These are phyloP conservation scores for Romanogobio albipinnatus DNA, from an alignment of 2,113 vertebrate species.

Conservation along the genomic window DNA sequence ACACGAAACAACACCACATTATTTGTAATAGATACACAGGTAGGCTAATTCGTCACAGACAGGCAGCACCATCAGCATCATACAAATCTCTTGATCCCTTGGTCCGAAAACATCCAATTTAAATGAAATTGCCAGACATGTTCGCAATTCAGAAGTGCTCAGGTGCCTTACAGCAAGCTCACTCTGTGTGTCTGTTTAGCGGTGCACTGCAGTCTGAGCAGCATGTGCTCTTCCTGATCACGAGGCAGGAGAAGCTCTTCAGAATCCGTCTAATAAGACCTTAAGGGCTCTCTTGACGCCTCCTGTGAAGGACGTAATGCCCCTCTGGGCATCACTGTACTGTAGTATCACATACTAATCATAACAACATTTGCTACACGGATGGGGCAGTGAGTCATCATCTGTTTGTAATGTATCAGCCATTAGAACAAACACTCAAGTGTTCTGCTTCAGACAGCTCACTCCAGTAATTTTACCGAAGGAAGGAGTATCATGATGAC, in stretches of 20 bases:
- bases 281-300: slow-evolving; percentile 51
- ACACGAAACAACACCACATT: no score
- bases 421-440: not conserved
- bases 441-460: slow-evolving; percentile 9
- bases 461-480: not conserved
- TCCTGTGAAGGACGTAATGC: slow-evolving; percentile 53
- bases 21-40: not conserved
- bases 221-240: slow-evolving; percentile 30
- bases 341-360: slow-evolving; percentile 55
- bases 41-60: not conserved
- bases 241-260: slow-evolving; percentile 41
- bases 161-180: slow-evolving; percentile 23
- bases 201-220: slow-evolving; percentile 6
- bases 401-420: not conserved
- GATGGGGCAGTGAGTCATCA: slow-evolving; percentile 41
- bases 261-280: slow-evolving; percentile 53
- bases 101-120: slow-evolving; percentile 4
- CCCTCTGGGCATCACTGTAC: slow-evolving; percentile 41
- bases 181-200: not conserved
- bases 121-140: slow-evolving; percentile 21
- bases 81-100: not conserved
- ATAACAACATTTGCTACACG: slow-evolving; percentile 22
- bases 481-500: not conserved
- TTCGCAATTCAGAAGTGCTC: not conserved
- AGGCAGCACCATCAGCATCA: not conserved